Evolutionary conservation across 2,797 vertebrate genomes (phyloP).

Genomic region (Decapterus maruadsi): DNA sequence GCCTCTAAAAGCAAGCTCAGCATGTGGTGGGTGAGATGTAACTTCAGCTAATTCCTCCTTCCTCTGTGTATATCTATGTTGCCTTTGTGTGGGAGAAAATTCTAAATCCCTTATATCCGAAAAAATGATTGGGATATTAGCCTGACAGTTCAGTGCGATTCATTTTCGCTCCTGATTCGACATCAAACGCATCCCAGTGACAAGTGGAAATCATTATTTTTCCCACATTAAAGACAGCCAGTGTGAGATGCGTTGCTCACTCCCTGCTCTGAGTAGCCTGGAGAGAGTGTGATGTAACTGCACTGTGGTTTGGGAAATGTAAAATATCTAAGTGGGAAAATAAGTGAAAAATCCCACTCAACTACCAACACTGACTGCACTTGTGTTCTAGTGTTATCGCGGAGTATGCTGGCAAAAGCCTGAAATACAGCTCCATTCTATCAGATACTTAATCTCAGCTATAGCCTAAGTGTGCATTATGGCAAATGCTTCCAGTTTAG

Average conservation of each 20-base stretch:
- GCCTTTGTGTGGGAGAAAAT: background rate
- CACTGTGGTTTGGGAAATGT: conserved; percentile 28
- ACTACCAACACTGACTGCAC: background rate
- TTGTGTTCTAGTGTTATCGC: background rate
- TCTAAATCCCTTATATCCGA: background rate
- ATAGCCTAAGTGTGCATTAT: background rate
- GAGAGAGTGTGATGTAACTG: conserved; percentile 44
- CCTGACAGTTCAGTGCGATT: conserved; percentile 13
- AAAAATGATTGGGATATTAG: conserved; percentile 10
- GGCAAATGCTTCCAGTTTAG: too few relatives aligned
- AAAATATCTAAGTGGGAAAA: background rate
- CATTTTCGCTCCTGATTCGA: conserved; percentile 17
- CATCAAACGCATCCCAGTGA: conserved; percentile 43
- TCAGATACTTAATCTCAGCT: background rate
- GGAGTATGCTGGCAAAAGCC: background rate
- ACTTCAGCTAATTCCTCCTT: background rate
- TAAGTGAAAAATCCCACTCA: background rate
- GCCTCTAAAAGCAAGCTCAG: background rate
- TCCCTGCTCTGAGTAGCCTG: conserved; percentile 30
- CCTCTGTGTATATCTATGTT: background rate
- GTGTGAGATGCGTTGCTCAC: background rate
- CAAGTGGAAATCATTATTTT: conserved; percentile 31
- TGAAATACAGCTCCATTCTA: background rate
- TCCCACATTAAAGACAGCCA: conserved; percentile 16
- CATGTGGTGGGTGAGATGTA: background rate